Percentiles rank a stretch among this genome's conserved stretches.
Conservation (phyloP, 2,797 vertebrate genomes). For the Semotilus atromaculatus region DNA sequence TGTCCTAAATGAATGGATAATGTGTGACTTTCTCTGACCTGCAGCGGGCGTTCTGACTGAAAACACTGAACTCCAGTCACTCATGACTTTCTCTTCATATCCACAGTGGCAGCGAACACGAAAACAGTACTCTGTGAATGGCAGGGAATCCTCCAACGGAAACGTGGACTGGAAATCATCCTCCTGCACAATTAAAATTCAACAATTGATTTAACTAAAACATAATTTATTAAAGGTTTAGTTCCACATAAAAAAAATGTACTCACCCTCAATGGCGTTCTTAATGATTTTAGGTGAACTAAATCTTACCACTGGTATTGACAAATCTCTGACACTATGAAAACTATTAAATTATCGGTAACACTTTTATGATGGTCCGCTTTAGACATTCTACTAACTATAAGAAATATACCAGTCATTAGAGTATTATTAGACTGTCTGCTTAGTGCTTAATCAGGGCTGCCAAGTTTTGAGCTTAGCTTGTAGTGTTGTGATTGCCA, state of each 20-base stretch:
- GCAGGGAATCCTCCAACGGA: conserved; percentile 58
- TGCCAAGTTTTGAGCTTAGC: too few relatives aligned
- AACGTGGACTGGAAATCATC: not conserved
- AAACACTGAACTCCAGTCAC: conserved; percentile 74
- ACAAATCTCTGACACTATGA: not conserved
- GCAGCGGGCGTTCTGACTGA: conserved; percentile 62
- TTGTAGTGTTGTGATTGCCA: too few relatives aligned
- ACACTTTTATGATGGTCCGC: not conserved
- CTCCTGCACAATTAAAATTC: conserved; percentile 12
- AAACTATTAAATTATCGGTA: not conserved
- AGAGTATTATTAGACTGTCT: not conserved
- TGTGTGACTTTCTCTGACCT: conserved; percentile 66
- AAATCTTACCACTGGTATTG: not conserved
- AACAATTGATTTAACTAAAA: not conserved
- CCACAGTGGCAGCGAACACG: conserved; percentile 74
- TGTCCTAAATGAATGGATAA: not conserved
- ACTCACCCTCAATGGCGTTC: too few relatives aligned
- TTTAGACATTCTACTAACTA: not conserved
- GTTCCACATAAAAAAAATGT: not conserved
- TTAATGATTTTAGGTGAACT: not conserved
- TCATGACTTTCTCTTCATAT: conserved; percentile 51
- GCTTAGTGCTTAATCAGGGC: too few relatives aligned
- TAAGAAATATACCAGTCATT: not conserved
- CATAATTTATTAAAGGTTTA: not conserved
- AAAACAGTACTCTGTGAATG: conserved; percentile 71